Percentiles rank a stretch among this genome's conserved stretches.
phyloP scores from a whole-genome alignment of 2,888 invertebrate genomes.

The Parnassius apollo region DNA sequence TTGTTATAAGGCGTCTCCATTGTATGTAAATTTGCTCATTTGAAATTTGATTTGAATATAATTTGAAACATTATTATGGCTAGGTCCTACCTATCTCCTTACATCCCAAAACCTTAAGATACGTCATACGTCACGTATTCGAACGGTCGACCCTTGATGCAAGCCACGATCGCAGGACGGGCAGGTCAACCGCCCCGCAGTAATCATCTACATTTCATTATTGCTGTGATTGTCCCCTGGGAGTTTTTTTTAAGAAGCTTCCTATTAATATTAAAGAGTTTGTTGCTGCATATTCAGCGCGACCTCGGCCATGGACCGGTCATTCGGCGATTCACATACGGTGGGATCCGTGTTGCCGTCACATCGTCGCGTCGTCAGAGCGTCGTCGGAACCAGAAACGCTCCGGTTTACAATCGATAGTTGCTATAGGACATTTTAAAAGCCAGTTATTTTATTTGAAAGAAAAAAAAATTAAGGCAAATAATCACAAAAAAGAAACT shows the following conservation, averaged over 20 bases:
- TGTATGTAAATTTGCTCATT: conserved; percentile 35
- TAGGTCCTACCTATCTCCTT: background rate
- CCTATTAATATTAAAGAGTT: conserved; percentile 64
- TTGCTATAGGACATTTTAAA: no score
- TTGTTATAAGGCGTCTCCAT: conserved; percentile 7
- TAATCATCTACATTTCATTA: conserved; percentile 59
- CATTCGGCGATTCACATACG: conserved; percentile 45
- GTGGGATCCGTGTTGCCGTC: conserved; percentile 16
- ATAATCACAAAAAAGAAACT: no score
- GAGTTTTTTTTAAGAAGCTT: conserved; percentile 63
- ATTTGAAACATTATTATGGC: no score
- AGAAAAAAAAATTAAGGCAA: no score
- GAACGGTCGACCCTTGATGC: conserved; percentile 25
- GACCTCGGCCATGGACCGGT: conserved; percentile 70
- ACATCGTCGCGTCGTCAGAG: conserved; percentile 11
- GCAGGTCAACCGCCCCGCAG: conserved; percentile 59
- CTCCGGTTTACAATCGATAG: conserved; percentile 1
- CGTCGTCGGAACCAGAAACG: background rate
- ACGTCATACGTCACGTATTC: conserved; percentile 14
- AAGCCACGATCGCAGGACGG: conserved; percentile 33
- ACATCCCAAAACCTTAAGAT: conserved; percentile 9
- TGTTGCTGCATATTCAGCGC: conserved; percentile 66
- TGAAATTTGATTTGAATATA: conserved; percentile 33
- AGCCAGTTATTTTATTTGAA: no score
- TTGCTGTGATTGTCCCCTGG: conserved; percentile 55